Evolutionary conservation across 1,140 invertebrate species (phyloP).

Genomic region (Bathynomus jamesi): DNA sequence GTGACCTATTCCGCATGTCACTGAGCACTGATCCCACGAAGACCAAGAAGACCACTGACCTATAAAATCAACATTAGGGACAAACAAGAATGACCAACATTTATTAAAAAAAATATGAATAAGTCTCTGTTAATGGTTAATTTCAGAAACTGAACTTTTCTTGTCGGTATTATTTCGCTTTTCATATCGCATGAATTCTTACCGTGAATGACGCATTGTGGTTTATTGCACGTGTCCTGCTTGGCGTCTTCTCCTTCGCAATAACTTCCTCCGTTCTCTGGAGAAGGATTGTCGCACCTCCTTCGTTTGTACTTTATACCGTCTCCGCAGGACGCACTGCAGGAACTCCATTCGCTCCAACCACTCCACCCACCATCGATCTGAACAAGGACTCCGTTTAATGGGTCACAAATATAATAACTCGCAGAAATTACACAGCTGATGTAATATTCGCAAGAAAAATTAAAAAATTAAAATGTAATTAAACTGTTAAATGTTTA

Average conservation of each 20-base stretch:
- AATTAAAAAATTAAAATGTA: too few species aligned
- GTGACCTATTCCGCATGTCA: conserved; percentile 48
- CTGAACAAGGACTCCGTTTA: conserved; percentile 44
- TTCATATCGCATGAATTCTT: too few species aligned
- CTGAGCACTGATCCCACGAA: conserved; percentile 54
- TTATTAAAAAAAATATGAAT: too few species aligned
- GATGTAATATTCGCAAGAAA: neutral
- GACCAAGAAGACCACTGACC: conserved; percentile 67
- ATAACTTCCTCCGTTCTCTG: conserved; percentile 45
- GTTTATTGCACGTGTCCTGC: conserved; percentile 25
- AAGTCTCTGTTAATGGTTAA: too few species aligned
- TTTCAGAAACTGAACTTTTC: too few species aligned
- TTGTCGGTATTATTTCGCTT: too few species aligned
- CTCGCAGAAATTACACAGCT: neutral
- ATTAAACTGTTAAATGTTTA: too few species aligned
- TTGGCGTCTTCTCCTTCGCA: conserved; percentile 42
- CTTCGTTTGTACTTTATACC: conserved; percentile 53
- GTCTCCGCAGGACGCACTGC: conserved; percentile 63
- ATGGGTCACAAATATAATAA: neutral
- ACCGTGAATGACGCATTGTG: conserved; percentile 24
- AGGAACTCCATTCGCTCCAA: conserved; percentile 72
- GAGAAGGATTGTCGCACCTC: conserved; percentile 57
- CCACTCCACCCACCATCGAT: conserved; percentile 61
- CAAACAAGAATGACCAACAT: too few species aligned
- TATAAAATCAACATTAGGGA: too few species aligned